These are phyloP conservation scores for Scelioninae gen. 1 DNA, from an alignment of 2,888 invertebrate species.

Conservation along the genomic window DNA sequence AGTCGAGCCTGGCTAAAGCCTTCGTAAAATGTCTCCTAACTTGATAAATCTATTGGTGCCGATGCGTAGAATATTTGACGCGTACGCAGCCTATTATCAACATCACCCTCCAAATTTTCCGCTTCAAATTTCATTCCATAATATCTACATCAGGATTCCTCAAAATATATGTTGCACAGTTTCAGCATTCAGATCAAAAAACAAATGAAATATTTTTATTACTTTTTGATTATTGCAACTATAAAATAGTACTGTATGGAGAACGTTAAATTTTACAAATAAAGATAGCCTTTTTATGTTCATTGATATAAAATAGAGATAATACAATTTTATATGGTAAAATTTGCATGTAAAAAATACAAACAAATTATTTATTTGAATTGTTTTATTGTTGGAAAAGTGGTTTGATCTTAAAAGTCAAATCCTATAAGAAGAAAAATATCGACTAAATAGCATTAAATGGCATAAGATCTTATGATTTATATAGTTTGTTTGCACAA, in stretches of 20 bases:
- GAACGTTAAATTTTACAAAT: too few relatives aligned
- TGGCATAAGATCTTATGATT: conserved; percentile 55
- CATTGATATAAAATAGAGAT: too few relatives aligned
- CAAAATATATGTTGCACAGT: conserved; percentile 1
- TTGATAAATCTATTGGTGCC: conserved; percentile 77
- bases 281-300: too few relatives aligned
- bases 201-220: too few relatives aligned
- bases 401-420: conserved; percentile 19
- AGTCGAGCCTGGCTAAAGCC: conserved; percentile 65
- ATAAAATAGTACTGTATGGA: too few relatives aligned
- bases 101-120: conserved; percentile 13
- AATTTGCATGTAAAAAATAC: too few relatives aligned
- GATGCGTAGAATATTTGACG: conserved; percentile 67
- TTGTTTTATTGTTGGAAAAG: too few relatives aligned
- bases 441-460: conserved; percentile 57
- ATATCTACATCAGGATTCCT: too few relatives aligned
- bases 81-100: conserved; percentile 49
- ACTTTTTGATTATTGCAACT: too few relatives aligned
- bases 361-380: too few relatives aligned
- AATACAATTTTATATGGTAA: too few relatives aligned
- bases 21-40: conserved; percentile 77
- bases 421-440: conserved; percentile 22
- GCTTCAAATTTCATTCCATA: conserved; percentile 8
- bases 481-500: conserved; percentile 60
- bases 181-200: too few relatives aligned